Evolutionary conservation across 2,888 invertebrate genomes (phyloP), one percentile per base, ranked within the genome.

Genomic region (Parapristionchus giblindavisi): DNA sequence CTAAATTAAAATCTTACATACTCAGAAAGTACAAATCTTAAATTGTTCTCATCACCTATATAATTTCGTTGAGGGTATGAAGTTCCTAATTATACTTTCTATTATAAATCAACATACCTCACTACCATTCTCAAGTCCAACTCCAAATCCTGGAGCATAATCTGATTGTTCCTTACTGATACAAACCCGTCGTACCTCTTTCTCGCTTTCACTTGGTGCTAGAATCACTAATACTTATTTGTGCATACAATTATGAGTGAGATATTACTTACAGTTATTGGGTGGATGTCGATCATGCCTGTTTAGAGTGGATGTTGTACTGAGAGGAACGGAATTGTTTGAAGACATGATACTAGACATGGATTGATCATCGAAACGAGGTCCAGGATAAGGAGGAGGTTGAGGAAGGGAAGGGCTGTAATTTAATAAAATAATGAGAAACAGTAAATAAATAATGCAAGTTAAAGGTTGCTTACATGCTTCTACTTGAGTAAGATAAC

Each of bases 261-360:
- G 5, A 51, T 2, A 51, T n/a, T 24, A 75, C 78, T 77, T 51
- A 81, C 81, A 82, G 66, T 79, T 81, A 66, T 80, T 81, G 0
- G 70, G 70, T 54, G 52, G 70, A 27, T 70, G 54, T 24, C 70
- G 52, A 8, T 56, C 56, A 11, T 32, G 34, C 48, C 72, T 29
- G 38, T 61, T 61, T 48, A 60, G n/a, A 6, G 54, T 65, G 24
- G 74, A 61, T 24, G 48, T 40, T 0, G 74, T 36, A 52, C 60
- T 58, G 17, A 34, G 40, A 4, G 61, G 80, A 17, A 81, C 76
- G 21, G 81, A 81, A 54, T 81, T 81, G 38, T 77, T 78, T 14
- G 82, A 82, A 3, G 80, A 80, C 63, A 82, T 76, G n/a, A 83
- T 73, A 14, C 81, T 82, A 8, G 78, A 77, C 51, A 81, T 58